Conservation (phyloP, 2,797 vertebrate genomes). For the Corythornis leucogaster region DNA sequence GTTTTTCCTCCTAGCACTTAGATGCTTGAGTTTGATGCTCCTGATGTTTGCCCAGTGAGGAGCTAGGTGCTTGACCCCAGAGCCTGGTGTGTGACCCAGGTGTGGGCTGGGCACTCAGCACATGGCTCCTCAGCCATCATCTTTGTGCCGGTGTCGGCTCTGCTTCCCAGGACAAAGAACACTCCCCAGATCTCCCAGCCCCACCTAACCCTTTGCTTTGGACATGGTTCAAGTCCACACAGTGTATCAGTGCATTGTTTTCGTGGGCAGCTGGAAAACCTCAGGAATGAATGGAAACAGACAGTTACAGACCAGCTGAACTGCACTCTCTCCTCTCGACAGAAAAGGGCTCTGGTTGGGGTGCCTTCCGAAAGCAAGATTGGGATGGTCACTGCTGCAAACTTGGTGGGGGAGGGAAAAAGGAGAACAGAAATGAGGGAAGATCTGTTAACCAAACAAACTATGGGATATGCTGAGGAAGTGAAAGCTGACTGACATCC, state of each 20-base stretch:
- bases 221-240: neutral
- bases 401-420: neutral
- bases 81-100: neutral
- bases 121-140: neutral
- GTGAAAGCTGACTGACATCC: neutral
- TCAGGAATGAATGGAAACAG: conserved; percentile 71
- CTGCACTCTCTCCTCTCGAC: neutral
- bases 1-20: neutral
- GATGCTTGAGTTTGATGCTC: neutral
- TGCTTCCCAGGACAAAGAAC: conserved; percentile 18
- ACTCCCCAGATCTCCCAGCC: neutral
- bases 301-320: conserved; percentile 10
- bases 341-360: neutral
- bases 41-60: neutral
- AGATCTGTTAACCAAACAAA: neutral
- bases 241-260: conserved; percentile 56
- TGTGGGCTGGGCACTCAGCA: neutral
- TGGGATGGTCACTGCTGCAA: neutral
- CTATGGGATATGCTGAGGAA: accelerated
- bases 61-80: neutral
- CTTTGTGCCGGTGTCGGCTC: neutral
- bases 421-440: neutral
- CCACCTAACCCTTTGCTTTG: conserved; percentile 51
- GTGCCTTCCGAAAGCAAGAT: neutral
- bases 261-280: conserved; percentile 49